Base-by-base conservation (phyloP, 2,888 invertebrate genomes). In the Erebia aethiops region DNA sequence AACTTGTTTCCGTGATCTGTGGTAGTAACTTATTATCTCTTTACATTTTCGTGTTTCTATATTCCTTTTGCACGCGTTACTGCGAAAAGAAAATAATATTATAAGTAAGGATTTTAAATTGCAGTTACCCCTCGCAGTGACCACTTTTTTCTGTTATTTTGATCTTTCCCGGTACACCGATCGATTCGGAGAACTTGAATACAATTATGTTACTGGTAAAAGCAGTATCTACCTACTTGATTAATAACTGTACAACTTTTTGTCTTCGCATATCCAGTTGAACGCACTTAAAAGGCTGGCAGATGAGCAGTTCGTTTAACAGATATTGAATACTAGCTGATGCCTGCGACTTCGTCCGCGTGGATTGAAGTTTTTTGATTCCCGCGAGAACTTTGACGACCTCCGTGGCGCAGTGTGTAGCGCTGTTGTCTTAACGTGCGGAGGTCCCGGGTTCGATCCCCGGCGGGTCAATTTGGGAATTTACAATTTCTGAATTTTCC, bases 141-240 rank as follows among this genome's bases (percentile, higher is more conserved):
- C 14, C 14, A 49, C 18, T 13, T 35, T 49, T 51, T 51, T 63
- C 51, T 4, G 26, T 64, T 51, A 26, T 52, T 26, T 65, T 16
- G 10, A 43, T 10, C 43, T 26, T 70, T 57, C 64, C 57, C 3
- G 21, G 68, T 49, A 71, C 26, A 57, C 16, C 49, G 54, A 13
- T 69, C 21, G 21, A 14, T 71, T 71, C 69, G 46, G 16, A 67
- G 71, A 69, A 71, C n/a, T 46, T 18, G 46, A 60, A 46, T 54
- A 16, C 54, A 54, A 16, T 35, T 35, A 35, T 18, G 18, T 18
- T 10, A 61, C 18, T 61, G 18, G 18, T 61, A 46, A 61, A 61
- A 57, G 56, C 56, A 57, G 56, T 66, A n/a, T n/a, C n/a, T n/a
- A n/a, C n/a, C n/a, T n/a, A 46, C 26, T 66, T 46, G 52, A 54